Percentiles rank a stretch among this genome's conserved stretches.
Evolutionary conservation across 2,113 vertebrate species (phyloP).

Genomic region (Polyodon spathula): DNA sequence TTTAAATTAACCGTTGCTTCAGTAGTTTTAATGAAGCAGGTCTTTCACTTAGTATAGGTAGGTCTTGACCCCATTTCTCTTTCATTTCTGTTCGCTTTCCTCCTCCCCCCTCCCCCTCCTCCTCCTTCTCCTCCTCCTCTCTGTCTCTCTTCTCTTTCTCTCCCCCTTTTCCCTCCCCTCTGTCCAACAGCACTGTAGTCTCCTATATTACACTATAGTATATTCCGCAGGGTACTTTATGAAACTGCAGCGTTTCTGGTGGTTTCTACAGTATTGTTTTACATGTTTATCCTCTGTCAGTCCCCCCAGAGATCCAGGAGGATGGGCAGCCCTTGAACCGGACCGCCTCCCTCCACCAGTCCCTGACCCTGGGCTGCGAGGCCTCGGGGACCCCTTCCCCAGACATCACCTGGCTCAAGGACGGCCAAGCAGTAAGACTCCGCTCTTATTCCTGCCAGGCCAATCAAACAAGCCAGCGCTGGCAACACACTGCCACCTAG

Average conservation of each 20-base stretch:
- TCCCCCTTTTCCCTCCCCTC: neutral
- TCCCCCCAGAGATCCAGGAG: conserved; percentile 67
- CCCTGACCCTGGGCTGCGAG: conserved; percentile 68
- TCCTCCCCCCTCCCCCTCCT: neutral
- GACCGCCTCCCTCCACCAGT: conserved; percentile 61
- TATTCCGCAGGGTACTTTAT: no score
- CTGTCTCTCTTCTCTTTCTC: neutral
- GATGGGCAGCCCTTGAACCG: conserved; percentile 51
- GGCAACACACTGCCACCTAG: conserved; percentile 36
- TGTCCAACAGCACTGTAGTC: neutral
- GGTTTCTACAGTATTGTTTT: no score
- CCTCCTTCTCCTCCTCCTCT: neutral
- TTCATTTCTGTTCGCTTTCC: no score
- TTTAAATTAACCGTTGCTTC: no score
- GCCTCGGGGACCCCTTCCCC: conserved; percentile 63
- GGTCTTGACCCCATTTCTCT: no score
- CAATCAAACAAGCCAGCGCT: no score
- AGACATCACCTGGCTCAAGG: conserved; percentile 64
- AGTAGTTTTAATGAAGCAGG: no score
- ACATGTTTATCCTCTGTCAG: conserved; percentile 33
- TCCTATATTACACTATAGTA: no score
- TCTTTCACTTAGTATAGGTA: no score
- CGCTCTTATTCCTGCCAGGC: no score
- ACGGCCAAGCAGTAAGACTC: conserved; percentile 56
- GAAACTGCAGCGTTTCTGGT: no score